These are phyloP conservation scores for Hesperophylax magnus DNA, from an alignment of 1,140 invertebrate genomes.

Conservation along the genomic window DNA sequence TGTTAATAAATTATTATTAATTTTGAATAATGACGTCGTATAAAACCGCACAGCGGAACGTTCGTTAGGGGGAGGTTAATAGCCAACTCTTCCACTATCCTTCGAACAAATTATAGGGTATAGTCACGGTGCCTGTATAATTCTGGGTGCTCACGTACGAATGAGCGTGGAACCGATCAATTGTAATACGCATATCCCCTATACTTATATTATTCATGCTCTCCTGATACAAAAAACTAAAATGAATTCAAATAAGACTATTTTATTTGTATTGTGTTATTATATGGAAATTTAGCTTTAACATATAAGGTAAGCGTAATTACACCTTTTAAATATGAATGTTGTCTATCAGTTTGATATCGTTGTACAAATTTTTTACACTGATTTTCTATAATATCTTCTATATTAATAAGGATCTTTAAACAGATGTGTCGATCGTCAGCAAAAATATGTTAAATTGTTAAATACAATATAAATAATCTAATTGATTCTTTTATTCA, in stretches of 20 bases:
- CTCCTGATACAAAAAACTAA: not conserved
- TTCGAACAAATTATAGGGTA: not conserved
- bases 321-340: no score
- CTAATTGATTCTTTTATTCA: no score
- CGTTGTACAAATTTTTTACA: no score
- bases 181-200: constrained; percentile 5
- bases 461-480: no score
- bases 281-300: no score
- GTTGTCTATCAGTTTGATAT: no score
- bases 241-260: constrained; percentile 3
- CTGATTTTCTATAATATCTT: no score
- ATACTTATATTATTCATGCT: not conserved
- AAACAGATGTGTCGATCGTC: no score
- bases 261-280: not conserved
- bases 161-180: constrained; percentile 14
- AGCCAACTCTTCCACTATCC: not conserved
- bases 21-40: constrained; percentile 1
- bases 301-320: no score
- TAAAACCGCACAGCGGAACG: not conserved
- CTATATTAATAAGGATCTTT: no score
- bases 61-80: not conserved
- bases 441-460: no score
- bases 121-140: not conserved
- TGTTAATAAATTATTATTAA: constrained; percentile 6
- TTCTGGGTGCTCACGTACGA: constrained; percentile 9